These are phyloP conservation scores for Phyllostomus discolor DNA, from an alignment of 2,113 vertebrate species.

Conservation along the genomic window DNA sequence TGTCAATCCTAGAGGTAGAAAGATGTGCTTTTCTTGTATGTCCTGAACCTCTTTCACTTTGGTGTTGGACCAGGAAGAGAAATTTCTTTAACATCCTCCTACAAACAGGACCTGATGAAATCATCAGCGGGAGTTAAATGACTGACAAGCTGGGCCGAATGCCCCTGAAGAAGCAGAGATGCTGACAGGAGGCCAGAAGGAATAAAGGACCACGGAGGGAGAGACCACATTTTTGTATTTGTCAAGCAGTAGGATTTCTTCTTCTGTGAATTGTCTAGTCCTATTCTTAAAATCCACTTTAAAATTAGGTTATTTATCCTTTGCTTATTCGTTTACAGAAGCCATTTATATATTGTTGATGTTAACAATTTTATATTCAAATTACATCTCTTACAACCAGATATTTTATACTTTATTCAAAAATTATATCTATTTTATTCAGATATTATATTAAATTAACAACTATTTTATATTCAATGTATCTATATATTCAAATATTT, in stretches of 20 bases:
- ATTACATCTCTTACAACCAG: not conserved
- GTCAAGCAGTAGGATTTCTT: not conserved
- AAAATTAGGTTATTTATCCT: not conserved
- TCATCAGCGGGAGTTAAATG: not conserved
- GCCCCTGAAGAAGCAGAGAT: not conserved
- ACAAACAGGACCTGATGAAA: not conserved
- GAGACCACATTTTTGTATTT: not conserved
- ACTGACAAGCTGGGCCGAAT: not conserved
- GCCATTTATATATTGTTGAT: not conserved
- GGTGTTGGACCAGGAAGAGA: not conserved
- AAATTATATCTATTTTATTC: not conserved
- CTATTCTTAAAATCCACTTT: not conserved
- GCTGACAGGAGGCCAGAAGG: not conserved
- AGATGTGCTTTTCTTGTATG: not conserved
- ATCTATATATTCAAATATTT: not conserved
- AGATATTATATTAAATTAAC: not conserved
- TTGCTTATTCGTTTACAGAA: not conserved
- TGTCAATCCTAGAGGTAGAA: not conserved
- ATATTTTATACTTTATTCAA: not conserved
- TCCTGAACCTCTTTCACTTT: not conserved
- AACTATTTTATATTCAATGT: not conserved
- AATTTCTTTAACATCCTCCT: not conserved
- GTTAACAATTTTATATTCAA: not conserved
- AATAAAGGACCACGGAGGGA: not conserved
- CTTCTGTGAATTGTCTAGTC: not conserved